Evolutionary conservation across 2,113 vertebrate genomes (phyloP), one percentile per base, ranked within the genome.

Genomic region (Brachyhypopomus gauderio): DNA sequence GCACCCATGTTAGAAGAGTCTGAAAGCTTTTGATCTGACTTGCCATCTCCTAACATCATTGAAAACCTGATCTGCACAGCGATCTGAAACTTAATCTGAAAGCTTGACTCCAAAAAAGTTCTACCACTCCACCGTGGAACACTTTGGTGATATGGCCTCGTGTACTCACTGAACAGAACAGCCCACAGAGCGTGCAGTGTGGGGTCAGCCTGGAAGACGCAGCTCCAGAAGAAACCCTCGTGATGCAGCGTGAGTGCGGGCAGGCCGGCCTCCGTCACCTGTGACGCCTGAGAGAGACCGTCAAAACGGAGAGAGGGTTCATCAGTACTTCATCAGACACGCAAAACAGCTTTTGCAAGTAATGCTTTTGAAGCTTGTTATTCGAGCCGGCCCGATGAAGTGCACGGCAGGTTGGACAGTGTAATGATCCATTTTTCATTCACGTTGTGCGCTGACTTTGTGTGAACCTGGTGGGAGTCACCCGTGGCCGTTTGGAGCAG

Each of bases 211-310:
- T 92, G 92, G 88, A 97, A 96, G 87, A 88, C 91, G 77, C 95
- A 97, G 16, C 92, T 27, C 94, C 94, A 95, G 88, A 97, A 96
- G 89, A 97, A 97, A 8, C 95, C 95, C 88, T 98, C 95, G 0
- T 97, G 95, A 78, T 96, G 95, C 72, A 97, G 92, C 4, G 79
- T 93, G 56, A 94, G 86, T n/a, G 90, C 74, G 4, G 86, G n/a
- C 45, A 79, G 84, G 30, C 79, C 60, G 20, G 48, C 20, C 5
- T 55, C 11, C 4, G 79, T 72, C 63, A 70, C 81, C 0, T 76
- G 62, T 30, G 52, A 83, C 2, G 14, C 59, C 84, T 69, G 81
- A 17, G 74, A 75, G 41, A 83, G 27, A 59, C 38, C 45, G 12
- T 52, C 45, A 52, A 12, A 56, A 86, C 85, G 45, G 56, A 66